phyloP scores from a whole-genome alignment of 2,888 invertebrate genomes.

The Didymodactylos carnosus region DNA sequence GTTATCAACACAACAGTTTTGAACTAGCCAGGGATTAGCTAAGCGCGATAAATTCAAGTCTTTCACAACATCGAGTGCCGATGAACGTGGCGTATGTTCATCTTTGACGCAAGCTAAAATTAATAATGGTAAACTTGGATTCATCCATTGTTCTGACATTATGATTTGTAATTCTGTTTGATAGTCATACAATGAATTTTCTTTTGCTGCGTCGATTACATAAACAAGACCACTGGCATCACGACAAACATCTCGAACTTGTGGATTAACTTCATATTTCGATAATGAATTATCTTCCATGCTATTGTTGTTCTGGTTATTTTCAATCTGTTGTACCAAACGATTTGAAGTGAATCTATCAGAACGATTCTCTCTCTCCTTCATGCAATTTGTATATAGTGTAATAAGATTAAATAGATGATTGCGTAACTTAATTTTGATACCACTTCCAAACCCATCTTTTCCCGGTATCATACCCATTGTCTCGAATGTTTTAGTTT shows the following conservation, averaged over 20 bases:
- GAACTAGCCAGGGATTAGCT: not conserved
- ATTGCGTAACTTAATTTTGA: slow-evolving; percentile 8
- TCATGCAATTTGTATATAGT: slow-evolving; percentile 10
- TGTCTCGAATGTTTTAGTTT: slow-evolving; percentile 3
- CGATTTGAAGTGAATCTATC: not conserved
- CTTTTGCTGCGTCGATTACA: slow-evolving; percentile 1
- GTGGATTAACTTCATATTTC: slow-evolving; percentile 4
- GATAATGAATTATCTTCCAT: not conserved
- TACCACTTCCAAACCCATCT: slow-evolving; percentile 11
- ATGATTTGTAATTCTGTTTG: not conserved
- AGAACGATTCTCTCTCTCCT: not conserved
- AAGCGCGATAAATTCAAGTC: not conserved
- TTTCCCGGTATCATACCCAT: slow-evolving; percentile 10
- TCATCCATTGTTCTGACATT: not conserved
- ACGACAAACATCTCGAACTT: slow-evolving; percentile 4
- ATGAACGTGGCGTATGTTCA: not conserved
- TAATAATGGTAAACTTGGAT: not conserved
- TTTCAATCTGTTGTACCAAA: not conserved
- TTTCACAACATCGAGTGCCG: not conserved
- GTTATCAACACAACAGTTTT: not conserved
- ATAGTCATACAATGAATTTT: not conserved
- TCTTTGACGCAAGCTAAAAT: not conserved
- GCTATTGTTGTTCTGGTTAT: no score
- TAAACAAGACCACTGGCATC: slow-evolving; percentile 7
- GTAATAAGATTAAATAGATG: slow-evolving; percentile 9